phyloP scores from a whole-genome alignment of 2,797 vertebrate species.

The Urocyon cinereoargenteus region DNA sequence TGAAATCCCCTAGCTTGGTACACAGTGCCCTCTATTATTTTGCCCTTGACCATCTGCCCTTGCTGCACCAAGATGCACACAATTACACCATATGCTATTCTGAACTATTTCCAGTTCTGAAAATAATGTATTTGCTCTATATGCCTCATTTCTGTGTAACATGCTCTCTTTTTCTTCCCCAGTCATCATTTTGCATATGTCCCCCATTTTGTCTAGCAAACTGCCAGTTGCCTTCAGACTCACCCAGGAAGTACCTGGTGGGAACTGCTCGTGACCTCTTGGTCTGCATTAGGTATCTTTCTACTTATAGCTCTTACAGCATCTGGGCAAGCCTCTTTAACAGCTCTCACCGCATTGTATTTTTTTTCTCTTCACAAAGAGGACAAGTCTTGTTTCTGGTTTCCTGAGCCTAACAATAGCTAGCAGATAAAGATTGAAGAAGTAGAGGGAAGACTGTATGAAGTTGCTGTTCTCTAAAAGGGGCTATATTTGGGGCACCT shows the following conservation, averaged over 20 bases:
- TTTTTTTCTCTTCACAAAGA: not conserved
- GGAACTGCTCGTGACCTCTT: not conserved
- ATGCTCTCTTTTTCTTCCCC: not conserved
- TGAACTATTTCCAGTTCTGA: conserved; percentile 42
- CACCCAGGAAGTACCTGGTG: not conserved
- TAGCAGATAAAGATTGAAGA: not conserved
- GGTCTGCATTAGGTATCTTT: not conserved
- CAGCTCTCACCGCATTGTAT: not conserved
- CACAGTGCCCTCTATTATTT: not conserved
- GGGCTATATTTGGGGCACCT: not conserved
- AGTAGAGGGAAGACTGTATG: not conserved
- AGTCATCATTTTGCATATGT: not conserved
- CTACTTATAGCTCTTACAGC: not conserved
- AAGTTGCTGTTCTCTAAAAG: not conserved
- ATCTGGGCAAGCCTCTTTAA: not conserved
- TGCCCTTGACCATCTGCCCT: conserved; percentile 5
- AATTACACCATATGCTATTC: not conserved
- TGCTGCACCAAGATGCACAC: not conserved
- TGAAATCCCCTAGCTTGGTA: not conserved
- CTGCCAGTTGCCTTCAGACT: not conserved
- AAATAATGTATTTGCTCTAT: conserved; percentile 39
- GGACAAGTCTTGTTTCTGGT: not conserved
- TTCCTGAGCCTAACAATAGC: not conserved
- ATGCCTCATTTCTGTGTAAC: not conserved
- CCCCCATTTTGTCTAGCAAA: not conserved